A percentile compares a stretch with the other conserved stretches of the same genome.
Evolutionary conservation across 2,797 vertebrate genomes (phyloP).

Genomic region (Eleutherodactylus coqui): DNA sequence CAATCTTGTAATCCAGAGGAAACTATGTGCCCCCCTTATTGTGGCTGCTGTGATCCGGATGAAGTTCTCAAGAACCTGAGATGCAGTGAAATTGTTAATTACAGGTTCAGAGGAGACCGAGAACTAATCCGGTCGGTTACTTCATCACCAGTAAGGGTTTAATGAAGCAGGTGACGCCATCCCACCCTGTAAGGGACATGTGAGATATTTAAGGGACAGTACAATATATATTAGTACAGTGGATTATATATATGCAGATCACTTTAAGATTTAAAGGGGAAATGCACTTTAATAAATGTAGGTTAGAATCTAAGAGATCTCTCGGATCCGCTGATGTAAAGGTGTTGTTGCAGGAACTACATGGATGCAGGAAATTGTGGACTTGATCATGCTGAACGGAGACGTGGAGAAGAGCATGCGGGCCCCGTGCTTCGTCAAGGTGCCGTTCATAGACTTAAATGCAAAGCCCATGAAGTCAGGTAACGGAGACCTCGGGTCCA

Average conservation of each 20-base stretch:
- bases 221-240: not conserved
- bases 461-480: constrained; percentile 62
- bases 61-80: not conserved
- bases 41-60: not conserved
- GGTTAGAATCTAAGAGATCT: too few species aligned
- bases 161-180: not conserved
- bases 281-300: not conserved
- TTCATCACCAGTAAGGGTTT: not conserved
- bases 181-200: not conserved
- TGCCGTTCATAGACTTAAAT: constrained; percentile 76
- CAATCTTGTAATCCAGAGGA: not conserved
- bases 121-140: not conserved
- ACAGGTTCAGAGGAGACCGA: not conserved
- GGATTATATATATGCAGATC: not conserved
- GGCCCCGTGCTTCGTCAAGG: constrained; percentile 68
- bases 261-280: constrained; percentile 11
- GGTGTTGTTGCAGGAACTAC: constrained; percentile 71
- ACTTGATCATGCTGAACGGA: constrained; percentile 74
- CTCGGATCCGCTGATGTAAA: not conserved
- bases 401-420: constrained; percentile 72
- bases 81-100: not conserved
- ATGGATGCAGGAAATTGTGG: constrained; percentile 79
- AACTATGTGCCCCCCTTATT: not conserved
- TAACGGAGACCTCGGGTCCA: constrained; percentile 36
- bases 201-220: not conserved